phyloP scores from a whole-genome alignment of 2,113 vertebrate species.

The Perccottus glenii region DNA sequence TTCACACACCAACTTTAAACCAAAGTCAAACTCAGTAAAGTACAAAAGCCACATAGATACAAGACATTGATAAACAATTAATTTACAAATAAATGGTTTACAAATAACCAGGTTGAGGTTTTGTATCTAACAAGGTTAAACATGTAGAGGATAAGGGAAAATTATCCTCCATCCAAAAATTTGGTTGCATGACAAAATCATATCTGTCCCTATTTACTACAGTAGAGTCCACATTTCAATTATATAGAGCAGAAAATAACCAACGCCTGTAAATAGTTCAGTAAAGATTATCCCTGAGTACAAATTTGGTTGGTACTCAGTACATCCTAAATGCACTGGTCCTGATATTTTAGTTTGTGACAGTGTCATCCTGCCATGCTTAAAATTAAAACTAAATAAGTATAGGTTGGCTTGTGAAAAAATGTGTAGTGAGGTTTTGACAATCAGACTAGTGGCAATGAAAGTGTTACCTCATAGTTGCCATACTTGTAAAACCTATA shows the following conservation, averaged over 20 bases:
- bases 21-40: conserved; percentile 28
- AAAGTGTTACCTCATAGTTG: conserved; percentile 1
- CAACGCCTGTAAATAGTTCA: conserved; percentile 42
- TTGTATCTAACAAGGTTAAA: conserved; percentile 40
- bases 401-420: conserved; percentile 1
- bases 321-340: conserved; percentile 59
- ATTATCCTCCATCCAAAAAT: conserved; percentile 10
- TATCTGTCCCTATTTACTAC: conserved; percentile 61
- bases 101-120: conserved; percentile 11
- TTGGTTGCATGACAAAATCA: conserved; percentile 49
- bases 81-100: conserved; percentile 37
- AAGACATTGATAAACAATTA: conserved; percentile 40
- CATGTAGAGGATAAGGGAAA: conserved; percentile 8
- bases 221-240: conserved; percentile 66
- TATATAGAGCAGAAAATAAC: conserved; percentile 55
- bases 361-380: conserved; percentile 2
- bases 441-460: neutral
- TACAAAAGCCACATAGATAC: conserved; percentile 28
- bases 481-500: neutral
- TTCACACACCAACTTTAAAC: conserved; percentile 37
- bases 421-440: neutral
- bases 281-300: conserved; percentile 80
- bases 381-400: conserved; percentile 18
- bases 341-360: conserved; percentile 35
- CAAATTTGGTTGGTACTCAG: conserved; percentile 76